A percentile compares a stretch with the other conserved stretches of the same genome.
Evolutionary conservation across 2,797 vertebrate species (phyloP).

Genomic region (Heliangelus exortis): DNA sequence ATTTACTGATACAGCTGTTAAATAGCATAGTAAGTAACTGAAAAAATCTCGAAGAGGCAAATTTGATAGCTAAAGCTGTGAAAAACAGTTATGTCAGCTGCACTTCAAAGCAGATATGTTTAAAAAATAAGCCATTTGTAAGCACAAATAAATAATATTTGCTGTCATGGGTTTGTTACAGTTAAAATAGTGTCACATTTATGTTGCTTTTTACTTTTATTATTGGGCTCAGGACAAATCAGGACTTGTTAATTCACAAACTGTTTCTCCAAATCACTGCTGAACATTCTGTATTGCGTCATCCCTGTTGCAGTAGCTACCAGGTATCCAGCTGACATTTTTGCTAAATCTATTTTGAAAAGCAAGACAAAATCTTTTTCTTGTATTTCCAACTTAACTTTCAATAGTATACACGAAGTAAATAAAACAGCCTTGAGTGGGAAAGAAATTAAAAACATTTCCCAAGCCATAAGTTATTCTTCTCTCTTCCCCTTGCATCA

Average conservation of each 20-base stretch:
- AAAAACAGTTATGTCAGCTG: not conserved
- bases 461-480: not conserved
- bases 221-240: not conserved
- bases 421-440: not conserved
- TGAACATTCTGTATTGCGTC: accelerated
- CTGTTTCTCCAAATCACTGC: not conserved
- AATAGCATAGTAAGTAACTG: not conserved
- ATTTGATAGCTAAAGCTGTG: not conserved
- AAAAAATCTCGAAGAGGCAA: not conserved
- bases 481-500: not conserved
- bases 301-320: not conserved
- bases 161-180: not conserved
- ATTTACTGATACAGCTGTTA: not conserved
- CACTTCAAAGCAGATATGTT: not conserved
- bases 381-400: not conserved
- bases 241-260: not conserved
- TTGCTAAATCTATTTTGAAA: not conserved
- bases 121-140: not conserved
- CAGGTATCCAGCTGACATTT: not conserved
- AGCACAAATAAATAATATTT: not conserved
- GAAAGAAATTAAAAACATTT: not conserved
- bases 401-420: not conserved
- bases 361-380: not conserved
- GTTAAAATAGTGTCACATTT: not conserved
- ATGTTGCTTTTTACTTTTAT: not conserved